Conservation (phyloP, 2,888 invertebrate genomes). For the Chrysolina haemoptera region DNA sequence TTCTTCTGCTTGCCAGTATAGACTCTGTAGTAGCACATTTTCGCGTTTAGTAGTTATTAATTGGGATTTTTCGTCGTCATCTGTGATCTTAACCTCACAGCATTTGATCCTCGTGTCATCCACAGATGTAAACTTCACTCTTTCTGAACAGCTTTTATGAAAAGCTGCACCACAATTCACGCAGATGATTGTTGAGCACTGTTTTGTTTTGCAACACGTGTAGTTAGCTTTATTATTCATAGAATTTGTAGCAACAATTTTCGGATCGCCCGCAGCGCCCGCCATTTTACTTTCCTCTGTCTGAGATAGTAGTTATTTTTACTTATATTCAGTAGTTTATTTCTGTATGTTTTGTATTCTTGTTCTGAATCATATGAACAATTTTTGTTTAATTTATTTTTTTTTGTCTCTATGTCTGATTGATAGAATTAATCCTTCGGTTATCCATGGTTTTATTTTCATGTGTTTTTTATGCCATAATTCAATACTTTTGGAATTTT, state of each 20-base stretch:
- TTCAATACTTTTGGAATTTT: no score
- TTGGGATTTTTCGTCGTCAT: conserved; percentile 3
- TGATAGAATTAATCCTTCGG: no score
- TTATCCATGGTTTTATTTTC: no score
- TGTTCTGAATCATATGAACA: no score
- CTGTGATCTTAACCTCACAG: neutral
- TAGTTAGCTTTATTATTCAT: conserved; percentile 9
- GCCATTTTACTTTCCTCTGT: no score
- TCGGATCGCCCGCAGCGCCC: neutral
- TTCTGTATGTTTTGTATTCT: no score
- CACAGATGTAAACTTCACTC: conserved; percentile 11
- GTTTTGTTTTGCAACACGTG: conserved; percentile 19
- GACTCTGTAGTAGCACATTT: conserved; percentile 9
- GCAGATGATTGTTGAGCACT: conserved; percentile 10
- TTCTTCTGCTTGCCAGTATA: conserved; percentile 16
- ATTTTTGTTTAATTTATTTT: no score
- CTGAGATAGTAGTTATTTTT: no score
- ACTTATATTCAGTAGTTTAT: no score
- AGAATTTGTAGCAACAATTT: neutral
- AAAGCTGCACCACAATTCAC: conserved; percentile 18
- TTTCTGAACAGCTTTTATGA: conserved; percentile 21
- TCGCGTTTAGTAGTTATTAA: neutral
- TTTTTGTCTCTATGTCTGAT: no score
- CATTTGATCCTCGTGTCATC: conserved; percentile 12
- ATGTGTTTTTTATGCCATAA: no score